phyloP scores from a whole-genome alignment of 2,888 invertebrate genomes.

The Phania funesta region DNA sequence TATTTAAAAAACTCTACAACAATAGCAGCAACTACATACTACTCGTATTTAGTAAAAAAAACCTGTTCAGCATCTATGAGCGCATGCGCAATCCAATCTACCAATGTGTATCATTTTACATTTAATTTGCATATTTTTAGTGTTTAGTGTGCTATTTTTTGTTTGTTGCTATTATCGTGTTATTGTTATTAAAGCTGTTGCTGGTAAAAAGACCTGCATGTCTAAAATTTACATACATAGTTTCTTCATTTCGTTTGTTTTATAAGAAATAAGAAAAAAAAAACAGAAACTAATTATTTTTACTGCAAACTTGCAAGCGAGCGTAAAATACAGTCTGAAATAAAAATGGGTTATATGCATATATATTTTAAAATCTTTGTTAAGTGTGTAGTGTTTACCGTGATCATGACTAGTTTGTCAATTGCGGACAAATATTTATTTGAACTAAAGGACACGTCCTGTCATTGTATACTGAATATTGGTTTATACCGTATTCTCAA shows the following conservation, averaged over 20 bases:
- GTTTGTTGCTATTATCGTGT: too few relatives aligned
- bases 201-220: conserved; percentile 25
- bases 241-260: conserved; percentile 54
- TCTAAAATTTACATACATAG: conserved; percentile 23
- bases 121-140: conserved; percentile 65
- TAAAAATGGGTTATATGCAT: background rate
- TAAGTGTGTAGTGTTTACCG: too few relatives aligned
- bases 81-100: conserved; percentile 62
- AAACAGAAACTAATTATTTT: conserved; percentile 22
- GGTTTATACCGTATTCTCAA: too few relatives aligned
- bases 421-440: too few relatives aligned
- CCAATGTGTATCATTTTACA: conserved; percentile 60
- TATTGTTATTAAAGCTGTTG: conserved; percentile 4
- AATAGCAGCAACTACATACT: conserved; percentile 20
- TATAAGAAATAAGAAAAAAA: conserved; percentile 21
- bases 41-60: conserved; percentile 55
- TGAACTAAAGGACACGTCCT: too few relatives aligned
- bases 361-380: background rate
- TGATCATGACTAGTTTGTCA: too few relatives aligned
- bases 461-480: too few relatives aligned
- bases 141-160: conserved; percentile 29
- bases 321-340: conserved; percentile 6
- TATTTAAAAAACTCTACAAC: conserved; percentile 4
- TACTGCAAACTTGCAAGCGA: conserved; percentile 2
- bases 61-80: conserved; percentile 67